Evolutionary conservation across 2,797 vertebrate genomes (phyloP).

Genomic region (Smutsia temminckii): DNA sequence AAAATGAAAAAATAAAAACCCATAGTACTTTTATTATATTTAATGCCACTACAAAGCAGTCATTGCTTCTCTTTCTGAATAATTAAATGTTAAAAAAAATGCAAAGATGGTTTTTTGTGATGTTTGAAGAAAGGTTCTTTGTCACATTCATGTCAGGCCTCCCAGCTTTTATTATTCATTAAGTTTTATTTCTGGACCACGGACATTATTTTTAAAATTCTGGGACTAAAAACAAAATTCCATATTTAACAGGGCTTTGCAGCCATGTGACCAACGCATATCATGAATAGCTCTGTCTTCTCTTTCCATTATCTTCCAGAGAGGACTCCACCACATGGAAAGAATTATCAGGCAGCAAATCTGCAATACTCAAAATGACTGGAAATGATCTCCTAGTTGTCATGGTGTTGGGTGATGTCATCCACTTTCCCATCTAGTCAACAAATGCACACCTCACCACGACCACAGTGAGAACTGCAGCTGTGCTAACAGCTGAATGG

Average conservation of each 20-base stretch:
- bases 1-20: background rate
- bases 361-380: background rate
- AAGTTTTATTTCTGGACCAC: slow-evolving; percentile 32
- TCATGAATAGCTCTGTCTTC: background rate
- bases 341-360: background rate
- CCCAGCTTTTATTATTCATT: background rate
- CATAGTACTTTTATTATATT: background rate
- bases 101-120: background rate
- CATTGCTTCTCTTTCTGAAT: background rate
- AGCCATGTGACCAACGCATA: background rate
- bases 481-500: background rate
- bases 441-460: background rate
- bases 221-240: background rate
- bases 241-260: background rate
- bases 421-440: background rate
- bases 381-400: slow-evolving; percentile 1
- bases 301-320: background rate
- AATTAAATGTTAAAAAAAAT: background rate
- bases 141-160: background rate
- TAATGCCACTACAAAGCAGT: background rate
- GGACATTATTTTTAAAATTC: background rate
- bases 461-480: too few species aligned
- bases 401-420: background rate
- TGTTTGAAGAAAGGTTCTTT: background rate
- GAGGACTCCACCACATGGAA: background rate